These are phyloP conservation scores for Phyllostomus hastatus DNA, from an alignment of 2,113 vertebrate genomes.

Conservation along the genomic window DNA sequence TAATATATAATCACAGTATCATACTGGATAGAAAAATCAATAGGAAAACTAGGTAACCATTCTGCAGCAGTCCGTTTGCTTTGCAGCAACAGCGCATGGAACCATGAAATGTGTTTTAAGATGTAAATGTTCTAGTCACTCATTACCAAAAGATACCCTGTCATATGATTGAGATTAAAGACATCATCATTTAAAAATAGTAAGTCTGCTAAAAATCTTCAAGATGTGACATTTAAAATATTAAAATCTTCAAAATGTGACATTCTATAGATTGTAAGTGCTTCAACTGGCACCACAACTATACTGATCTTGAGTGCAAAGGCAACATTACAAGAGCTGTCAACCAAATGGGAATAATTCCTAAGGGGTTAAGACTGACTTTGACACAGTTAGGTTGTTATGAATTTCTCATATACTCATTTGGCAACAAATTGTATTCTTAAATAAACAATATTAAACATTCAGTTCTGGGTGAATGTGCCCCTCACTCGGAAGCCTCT, in stretches of 20 bases:
- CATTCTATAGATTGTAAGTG: neutral
- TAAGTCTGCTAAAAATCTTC: neutral
- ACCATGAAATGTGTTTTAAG: conserved; percentile 26
- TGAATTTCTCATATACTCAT: neutral
- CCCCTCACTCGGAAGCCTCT: neutral
- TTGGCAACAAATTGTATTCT: neutral
- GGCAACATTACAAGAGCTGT: neutral
- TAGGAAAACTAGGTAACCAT: conserved; percentile 52
- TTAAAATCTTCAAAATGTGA: neutral
- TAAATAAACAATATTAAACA: neutral
- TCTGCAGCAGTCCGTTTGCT: conserved; percentile 44
- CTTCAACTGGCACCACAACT: neutral
- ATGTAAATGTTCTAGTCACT: neutral
- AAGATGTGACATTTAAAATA: neutral
- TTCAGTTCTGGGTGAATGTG: neutral
- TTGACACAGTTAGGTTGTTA: neutral
- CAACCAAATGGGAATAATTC: neutral
- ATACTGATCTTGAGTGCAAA: neutral
- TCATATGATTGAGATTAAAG: neutral
- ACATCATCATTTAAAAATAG: neutral
- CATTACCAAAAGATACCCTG: neutral
- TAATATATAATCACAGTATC: conserved; percentile 72
- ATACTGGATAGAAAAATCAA: conserved; percentile 75
- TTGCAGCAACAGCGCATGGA: conserved; percentile 37
- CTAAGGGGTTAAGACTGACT: neutral